A percentile compares a stretch with the other conserved stretches of the same genome.
Evolutionary conservation across 2,888 invertebrate species (phyloP).

Genomic region (Amphimallon solstitiale): DNA sequence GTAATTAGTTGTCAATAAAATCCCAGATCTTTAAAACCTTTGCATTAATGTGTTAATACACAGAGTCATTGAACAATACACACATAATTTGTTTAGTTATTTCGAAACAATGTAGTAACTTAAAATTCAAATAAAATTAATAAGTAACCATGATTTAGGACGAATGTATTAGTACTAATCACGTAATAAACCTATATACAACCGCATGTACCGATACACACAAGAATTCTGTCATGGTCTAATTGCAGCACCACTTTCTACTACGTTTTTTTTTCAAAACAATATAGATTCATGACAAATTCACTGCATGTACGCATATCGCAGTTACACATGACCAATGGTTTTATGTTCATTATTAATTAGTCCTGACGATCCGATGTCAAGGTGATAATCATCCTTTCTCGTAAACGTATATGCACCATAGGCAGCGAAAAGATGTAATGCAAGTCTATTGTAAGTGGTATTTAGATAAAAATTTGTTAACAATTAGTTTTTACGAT

Average conservation of each 20-base stretch:
- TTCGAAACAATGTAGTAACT: too few relatives aligned
- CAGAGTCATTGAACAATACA: too few relatives aligned
- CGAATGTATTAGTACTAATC: neutral
- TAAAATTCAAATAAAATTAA: too few relatives aligned
- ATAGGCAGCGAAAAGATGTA: neutral
- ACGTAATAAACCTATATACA: constrained; percentile 1
- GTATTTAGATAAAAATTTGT: too few relatives aligned
- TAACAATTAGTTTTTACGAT: too few relatives aligned
- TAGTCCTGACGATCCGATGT: constrained; percentile 16
- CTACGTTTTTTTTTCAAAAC: neutral
- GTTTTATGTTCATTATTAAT: constrained; percentile 19
- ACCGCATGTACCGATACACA: neutral
- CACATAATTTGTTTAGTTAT: too few relatives aligned
- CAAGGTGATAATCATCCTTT: constrained; percentile 26
- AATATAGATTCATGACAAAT: constrained; percentile 15
- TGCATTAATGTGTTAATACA: too few relatives aligned
- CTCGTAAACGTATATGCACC: neutral
- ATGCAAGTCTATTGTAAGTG: too few relatives aligned
- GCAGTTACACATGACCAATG: neutral
- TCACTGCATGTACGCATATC: constrained; percentile 6
- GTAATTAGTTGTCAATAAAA: too few relatives aligned
- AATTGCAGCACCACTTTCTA: constrained; percentile 28
- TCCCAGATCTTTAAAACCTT: too few relatives aligned
- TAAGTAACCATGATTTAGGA: too few relatives aligned
- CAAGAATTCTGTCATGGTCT: constrained; percentile 35